phyloP scores from a whole-genome alignment of 2,888 invertebrate genomes.

The Drosophila helvetica region DNA sequence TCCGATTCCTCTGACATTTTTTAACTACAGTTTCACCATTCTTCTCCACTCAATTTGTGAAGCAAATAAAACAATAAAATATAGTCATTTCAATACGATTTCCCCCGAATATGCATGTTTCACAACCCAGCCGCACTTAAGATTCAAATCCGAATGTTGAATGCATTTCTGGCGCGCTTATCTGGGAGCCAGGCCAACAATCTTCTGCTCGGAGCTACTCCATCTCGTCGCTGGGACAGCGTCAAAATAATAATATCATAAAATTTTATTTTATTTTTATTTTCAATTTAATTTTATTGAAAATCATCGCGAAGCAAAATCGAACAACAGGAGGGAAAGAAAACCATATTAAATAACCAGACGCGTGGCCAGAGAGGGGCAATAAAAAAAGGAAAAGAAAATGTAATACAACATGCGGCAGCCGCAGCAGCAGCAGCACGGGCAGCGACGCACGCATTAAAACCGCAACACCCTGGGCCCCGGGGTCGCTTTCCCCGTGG shows the following conservation, averaged over 20 bases:
- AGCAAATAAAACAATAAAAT: constrained; percentile 21
- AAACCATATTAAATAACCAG: constrained; percentile 52
- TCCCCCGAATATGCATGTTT: constrained; percentile 20
- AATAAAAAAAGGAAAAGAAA: constrained; percentile 51
- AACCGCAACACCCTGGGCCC: constrained; percentile 55
- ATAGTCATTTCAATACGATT: constrained; percentile 33
- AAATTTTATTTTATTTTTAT: constrained; percentile 80
- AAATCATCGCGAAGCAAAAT: constrained; percentile 70
- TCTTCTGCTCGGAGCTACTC: constrained; percentile 47
- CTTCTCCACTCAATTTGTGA: neutral
- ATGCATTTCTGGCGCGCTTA: constrained; percentile 46
- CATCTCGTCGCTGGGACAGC: constrained; percentile 40
- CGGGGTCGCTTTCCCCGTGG: neutral
- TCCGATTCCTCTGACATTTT: too few relatives aligned
- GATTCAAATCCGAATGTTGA: constrained; percentile 38
- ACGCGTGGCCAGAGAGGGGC: constrained; percentile 63
- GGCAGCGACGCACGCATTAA: constrained; percentile 61
- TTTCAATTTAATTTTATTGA: constrained; percentile 81
- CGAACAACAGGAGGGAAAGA: constrained; percentile 30
- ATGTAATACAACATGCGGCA: constrained; percentile 62
- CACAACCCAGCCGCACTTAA: constrained; percentile 32
- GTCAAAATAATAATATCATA: constrained; percentile 77
- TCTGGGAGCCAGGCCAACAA: constrained; percentile 25
- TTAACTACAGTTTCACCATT: too few relatives aligned
- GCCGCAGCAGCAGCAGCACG: constrained; percentile 16